Conservation (phyloP, 2,888 invertebrate genomes). For the Tillus elongatus region DNA sequence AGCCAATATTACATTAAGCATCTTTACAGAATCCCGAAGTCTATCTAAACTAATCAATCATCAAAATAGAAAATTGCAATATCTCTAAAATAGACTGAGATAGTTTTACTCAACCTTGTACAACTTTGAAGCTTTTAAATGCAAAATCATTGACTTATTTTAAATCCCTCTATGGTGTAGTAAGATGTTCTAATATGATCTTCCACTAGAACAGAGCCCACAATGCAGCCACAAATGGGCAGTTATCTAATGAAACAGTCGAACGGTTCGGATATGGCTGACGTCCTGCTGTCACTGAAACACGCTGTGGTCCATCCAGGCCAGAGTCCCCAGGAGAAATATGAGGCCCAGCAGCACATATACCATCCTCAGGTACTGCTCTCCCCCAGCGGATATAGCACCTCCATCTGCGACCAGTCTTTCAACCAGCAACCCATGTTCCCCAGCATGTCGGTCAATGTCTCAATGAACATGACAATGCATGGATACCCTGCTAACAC, state of each 20-base stretch:
- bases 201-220: constrained; percentile 27
- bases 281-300: constrained; percentile 77
- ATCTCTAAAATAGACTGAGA: too few species aligned
- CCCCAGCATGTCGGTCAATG: constrained; percentile 93
- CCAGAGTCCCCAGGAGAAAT: constrained; percentile 33
- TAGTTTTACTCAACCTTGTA: too few species aligned
- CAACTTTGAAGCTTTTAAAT: too few species aligned
- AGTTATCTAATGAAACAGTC: too few species aligned
- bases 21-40: too few species aligned
- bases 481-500: constrained; percentile 57
- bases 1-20: too few species aligned
- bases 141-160: too few species aligned
- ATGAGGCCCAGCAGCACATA: constrained; percentile 24
- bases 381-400: constrained; percentile 44
- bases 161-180: too few species aligned
- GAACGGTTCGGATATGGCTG: constrained; percentile 62
- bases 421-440: constrained; percentile 47
- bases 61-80: too few species aligned
- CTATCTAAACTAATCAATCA: too few species aligned
- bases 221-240: background rate
- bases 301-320: constrained; percentile 81
- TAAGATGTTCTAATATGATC: too few species aligned
- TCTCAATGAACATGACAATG: constrained; percentile 98
- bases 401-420: constrained; percentile 31
- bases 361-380: constrained; percentile 52